A percentile compares a stretch with the other conserved stretches of the same genome.
phyloP scores from a whole-genome alignment of 2,888 invertebrate species.

The Hypercompe scribonia region DNA sequence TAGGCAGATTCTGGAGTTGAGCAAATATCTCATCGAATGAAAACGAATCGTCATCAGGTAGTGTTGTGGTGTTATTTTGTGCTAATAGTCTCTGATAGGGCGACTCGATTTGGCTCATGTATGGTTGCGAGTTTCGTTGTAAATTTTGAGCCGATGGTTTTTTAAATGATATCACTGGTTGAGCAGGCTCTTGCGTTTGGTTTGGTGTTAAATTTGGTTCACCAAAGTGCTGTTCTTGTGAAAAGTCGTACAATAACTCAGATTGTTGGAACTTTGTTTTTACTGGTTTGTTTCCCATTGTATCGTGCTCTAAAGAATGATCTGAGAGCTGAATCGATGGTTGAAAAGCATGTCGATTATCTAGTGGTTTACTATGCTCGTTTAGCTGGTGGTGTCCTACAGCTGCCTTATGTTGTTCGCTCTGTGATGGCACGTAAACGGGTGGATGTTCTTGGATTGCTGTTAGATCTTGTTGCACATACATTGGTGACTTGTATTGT shows the following conservation, averaged over 20 bases:
- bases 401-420: not conserved
- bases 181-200: not conserved
- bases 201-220: not conserved
- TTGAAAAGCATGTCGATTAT: too few relatives aligned
- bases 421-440: not conserved
- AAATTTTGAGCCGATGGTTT: not conserved
- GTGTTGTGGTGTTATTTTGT: not conserved
- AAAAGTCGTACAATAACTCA: not conserved
- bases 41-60: not conserved
- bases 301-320: not conserved
- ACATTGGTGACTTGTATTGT: not conserved
- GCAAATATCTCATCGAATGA: constrained; percentile 5
- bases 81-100: not conserved
- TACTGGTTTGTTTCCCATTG: not conserved
- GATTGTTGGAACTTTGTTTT: not conserved
- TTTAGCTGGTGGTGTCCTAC: not conserved
- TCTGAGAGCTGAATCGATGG: not conserved
- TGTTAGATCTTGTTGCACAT: not conserved
- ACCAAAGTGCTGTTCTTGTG: not conserved
- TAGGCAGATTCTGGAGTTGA: not conserved
- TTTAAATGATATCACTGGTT: not conserved
- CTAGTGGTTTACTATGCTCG: not conserved
- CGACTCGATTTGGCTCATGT: not conserved
- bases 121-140: not conserved
- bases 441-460: not conserved